Conservation (phyloP, 2,888 invertebrate species). For the Drosophila neotestacea region DNA sequence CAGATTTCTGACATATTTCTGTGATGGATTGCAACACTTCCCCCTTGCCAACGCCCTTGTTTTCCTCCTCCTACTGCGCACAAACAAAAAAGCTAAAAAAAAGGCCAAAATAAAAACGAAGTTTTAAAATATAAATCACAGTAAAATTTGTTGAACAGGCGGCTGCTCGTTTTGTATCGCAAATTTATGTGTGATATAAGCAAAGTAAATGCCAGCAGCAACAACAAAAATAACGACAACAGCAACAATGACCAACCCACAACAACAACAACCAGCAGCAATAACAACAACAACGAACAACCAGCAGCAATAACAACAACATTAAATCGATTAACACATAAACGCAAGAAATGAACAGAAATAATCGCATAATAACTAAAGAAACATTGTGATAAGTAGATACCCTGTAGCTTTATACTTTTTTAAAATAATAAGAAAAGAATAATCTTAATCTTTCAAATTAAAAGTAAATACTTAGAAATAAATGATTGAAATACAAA, state of each 20-base stretch:
- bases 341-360: conserved; percentile 12
- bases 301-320: conserved; percentile 8
- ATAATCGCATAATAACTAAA: not conserved
- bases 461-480: too few relatives aligned
- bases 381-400: not conserved
- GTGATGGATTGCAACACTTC: conserved; percentile 69
- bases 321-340: conserved; percentile 75
- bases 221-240: conserved; percentile 11
- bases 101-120: conserved; percentile 13
- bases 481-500: too few relatives aligned
- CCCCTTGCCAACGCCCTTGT: not conserved
- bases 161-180: conserved; percentile 31
- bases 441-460: too few relatives aligned
- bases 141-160: conserved; percentile 59
- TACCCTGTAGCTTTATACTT: conserved; percentile 1
- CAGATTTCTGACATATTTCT: conserved; percentile 73
- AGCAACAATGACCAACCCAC: conserved; percentile 2
- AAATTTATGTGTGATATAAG: conserved; percentile 64
- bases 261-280: conserved; percentile 19
- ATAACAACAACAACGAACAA: conserved; percentile 4
- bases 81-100: conserved; percentile 9
- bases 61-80: too few relatives aligned
- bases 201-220: conserved; percentile 26
- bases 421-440: too few relatives aligned
- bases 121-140: conserved; percentile 68